phyloP scores from a whole-genome alignment of 2,797 vertebrate species.

The Helostoma temminkii region DNA sequence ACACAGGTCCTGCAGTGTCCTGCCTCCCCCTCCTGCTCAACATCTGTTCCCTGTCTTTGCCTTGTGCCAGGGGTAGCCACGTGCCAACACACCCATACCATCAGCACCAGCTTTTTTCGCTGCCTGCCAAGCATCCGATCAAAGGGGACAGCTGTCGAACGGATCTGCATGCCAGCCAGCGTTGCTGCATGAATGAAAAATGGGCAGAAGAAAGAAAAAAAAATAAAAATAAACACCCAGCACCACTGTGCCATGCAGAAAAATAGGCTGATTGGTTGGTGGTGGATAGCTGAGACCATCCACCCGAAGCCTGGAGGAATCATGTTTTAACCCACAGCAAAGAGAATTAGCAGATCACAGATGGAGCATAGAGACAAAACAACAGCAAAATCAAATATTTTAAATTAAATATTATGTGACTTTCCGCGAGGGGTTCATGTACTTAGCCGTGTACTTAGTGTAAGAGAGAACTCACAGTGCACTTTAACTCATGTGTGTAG shows the following conservation, averaged over 20 bases:
- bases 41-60: slow-evolving; percentile 72
- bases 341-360: slow-evolving; percentile 52
- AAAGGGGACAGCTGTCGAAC: slow-evolving; percentile 76
- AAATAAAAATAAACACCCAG: slow-evolving; percentile 35
- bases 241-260: slow-evolving; percentile 16
- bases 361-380: slow-evolving; percentile 36
- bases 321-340: slow-evolving; percentile 33
- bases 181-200: slow-evolving; percentile 61
- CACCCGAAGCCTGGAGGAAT: slow-evolving; percentile 25
- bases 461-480: not conserved
- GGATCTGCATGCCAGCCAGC: slow-evolving; percentile 50
- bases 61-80: slow-evolving; percentile 56
- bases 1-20: slow-evolving; percentile 34
- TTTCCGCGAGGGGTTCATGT: slow-evolving; percentile 21
- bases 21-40: slow-evolving; percentile 37
- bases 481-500: not conserved
- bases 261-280: slow-evolving; percentile 25
- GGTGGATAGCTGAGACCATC: slow-evolving; percentile 41
- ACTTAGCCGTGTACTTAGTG: not conserved
- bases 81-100: slow-evolving; percentile 54
- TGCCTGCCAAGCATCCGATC: slow-evolving; percentile 74
- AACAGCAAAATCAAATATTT: slow-evolving; percentile 32
- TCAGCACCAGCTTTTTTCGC: slow-evolving; percentile 32
- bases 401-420: slow-evolving; percentile 33
- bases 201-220: slow-evolving; percentile 18